A percentile compares a stretch with the other conserved stretches of the same genome.
These are phyloP conservation scores for Pachypanchax playfairii DNA, from an alignment of 2,113 vertebrate species.

Conservation along the genomic window DNA sequence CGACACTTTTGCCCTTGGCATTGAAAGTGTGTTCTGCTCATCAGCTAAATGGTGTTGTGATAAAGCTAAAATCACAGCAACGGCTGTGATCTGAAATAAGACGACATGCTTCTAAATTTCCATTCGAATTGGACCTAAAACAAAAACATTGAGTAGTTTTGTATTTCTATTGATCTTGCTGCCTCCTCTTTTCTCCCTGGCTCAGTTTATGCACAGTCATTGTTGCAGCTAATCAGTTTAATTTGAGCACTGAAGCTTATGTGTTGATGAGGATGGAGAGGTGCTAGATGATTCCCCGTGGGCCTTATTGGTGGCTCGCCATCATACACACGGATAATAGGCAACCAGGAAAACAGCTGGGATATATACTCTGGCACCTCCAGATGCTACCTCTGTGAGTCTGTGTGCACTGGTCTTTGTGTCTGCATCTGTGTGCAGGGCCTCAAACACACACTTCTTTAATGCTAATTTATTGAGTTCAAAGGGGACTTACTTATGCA, in stretches of 20 bases:
- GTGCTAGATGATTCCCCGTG: slow-evolving; percentile 65
- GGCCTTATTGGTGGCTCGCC: slow-evolving; percentile 54
- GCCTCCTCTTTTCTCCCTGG: slow-evolving; percentile 11
- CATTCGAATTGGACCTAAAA: neutral
- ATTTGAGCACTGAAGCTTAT: slow-evolving; percentile 67
- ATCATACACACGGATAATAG: slow-evolving; percentile 62
- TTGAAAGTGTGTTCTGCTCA: slow-evolving; percentile 44
- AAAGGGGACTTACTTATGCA: neutral
- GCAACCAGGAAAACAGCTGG: slow-evolving; percentile 64
- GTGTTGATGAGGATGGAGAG: slow-evolving; percentile 75
- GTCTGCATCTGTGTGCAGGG: slow-evolving; percentile 36
- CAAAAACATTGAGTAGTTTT: neutral
- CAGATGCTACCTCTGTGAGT: slow-evolving; percentile 61
- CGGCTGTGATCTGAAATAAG: slow-evolving; percentile 8
- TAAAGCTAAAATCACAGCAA: slow-evolving; percentile 47
- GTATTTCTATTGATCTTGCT: slow-evolving; percentile 16
- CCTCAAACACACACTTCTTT: slow-evolving; percentile 8
- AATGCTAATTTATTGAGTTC: slow-evolving; percentile 1
- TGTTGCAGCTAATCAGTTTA: slow-evolving; percentile 73
- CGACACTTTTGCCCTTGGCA: slow-evolving; percentile 34
- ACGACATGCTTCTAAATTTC: slow-evolving; percentile 9
- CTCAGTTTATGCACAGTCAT: slow-evolving; percentile 54
- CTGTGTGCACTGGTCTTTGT: slow-evolving; percentile 8
- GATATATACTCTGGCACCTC: slow-evolving; percentile 52
- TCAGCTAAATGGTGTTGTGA: slow-evolving; percentile 56